These are phyloP conservation scores for Cyanoliseus patagonus DNA, from an alignment of 2,113 vertebrate species.

Conservation along the genomic window DNA sequence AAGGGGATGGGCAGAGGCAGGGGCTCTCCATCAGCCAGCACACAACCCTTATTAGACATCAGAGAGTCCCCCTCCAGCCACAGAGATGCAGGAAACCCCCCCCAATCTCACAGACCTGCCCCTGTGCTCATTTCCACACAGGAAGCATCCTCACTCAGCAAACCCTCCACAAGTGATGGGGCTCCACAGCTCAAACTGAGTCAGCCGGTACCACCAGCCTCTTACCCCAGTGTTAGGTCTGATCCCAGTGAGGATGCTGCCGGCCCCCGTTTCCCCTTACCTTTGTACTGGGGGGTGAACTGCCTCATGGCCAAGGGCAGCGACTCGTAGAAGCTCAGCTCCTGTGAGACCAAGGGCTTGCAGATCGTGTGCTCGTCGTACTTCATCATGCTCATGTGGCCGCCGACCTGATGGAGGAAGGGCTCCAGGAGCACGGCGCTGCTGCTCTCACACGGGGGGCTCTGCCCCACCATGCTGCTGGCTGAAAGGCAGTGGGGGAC, in stretches of 20 bases:
- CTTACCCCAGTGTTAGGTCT: neutral
- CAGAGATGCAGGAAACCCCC: neutral
- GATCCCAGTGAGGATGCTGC: neutral
- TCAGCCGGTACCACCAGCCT: rapidly evolving
- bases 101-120: neutral
- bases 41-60: neutral
- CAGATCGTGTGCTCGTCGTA: constrained; percentile 76
- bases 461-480: constrained; percentile 72
- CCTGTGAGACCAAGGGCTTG: constrained; percentile 76
- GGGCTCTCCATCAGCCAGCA: neutral
- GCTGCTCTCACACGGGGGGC: neutral
- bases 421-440: constrained; percentile 69
- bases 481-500: rapidly evolving
- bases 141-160: neutral
- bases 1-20: neutral
- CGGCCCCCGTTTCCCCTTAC: constrained; percentile 16
- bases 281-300: constrained; percentile 81
- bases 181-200: neutral
- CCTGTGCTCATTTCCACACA: rapidly evolving
- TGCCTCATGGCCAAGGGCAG: constrained; percentile 75
- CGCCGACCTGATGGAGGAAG: constrained; percentile 80
- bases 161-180: too few relatives aligned
- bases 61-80: neutral
- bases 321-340: constrained; percentile 77
- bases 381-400: constrained; percentile 76